Conservation (phyloP, 2,797 vertebrate genomes). For the Coregonus ussuriensis region DNA sequence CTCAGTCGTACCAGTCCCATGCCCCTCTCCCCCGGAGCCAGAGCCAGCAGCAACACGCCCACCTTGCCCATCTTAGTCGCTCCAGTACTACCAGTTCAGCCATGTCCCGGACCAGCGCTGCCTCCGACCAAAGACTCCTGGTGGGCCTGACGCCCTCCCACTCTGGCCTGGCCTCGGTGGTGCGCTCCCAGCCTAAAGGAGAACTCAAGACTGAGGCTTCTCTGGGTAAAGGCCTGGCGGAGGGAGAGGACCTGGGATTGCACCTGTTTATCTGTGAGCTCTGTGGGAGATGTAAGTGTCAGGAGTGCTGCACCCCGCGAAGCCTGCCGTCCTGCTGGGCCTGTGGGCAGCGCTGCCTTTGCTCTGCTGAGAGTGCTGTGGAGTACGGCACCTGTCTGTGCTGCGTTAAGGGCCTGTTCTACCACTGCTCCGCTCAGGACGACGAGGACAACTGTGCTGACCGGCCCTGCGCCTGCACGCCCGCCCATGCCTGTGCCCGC, state of each 20-base stretch:
- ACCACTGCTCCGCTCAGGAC: constrained; percentile 92
- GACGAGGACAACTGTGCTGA: constrained; percentile 96
- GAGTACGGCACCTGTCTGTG: constrained; percentile 95
- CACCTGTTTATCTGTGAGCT: constrained; percentile 92
- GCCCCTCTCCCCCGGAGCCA: constrained; percentile 81
- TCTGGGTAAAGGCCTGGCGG: constrained; percentile 77
- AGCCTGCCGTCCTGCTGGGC: constrained; percentile 93
- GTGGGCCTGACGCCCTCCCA: constrained; percentile 83
- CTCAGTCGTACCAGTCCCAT: constrained; percentile 56
- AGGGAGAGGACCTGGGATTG: constrained; percentile 69
- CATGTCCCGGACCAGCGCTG: constrained; percentile 87
- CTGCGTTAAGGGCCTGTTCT: constrained; percentile 94
- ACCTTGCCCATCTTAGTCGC: constrained; percentile 85
- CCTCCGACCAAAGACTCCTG: constrained; percentile 92
- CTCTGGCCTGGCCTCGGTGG: constrained; percentile 78
- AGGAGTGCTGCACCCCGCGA: constrained; percentile 85
- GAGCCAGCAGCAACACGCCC: constrained; percentile 84
- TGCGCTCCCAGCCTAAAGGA: constrained; percentile 84
- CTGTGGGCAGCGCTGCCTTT: constrained; percentile 91
- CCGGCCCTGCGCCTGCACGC: constrained; percentile 90
- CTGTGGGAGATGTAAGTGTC: constrained; percentile 93
- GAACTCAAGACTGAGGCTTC: constrained; percentile 79
- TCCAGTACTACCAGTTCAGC: constrained; percentile 93
- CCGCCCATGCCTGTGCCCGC: constrained; percentile 84
- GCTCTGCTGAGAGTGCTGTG: constrained; percentile 87